Base-by-base conservation (phyloP, 1,140 invertebrate genomes). In the Zaprionus davidi region DNA sequence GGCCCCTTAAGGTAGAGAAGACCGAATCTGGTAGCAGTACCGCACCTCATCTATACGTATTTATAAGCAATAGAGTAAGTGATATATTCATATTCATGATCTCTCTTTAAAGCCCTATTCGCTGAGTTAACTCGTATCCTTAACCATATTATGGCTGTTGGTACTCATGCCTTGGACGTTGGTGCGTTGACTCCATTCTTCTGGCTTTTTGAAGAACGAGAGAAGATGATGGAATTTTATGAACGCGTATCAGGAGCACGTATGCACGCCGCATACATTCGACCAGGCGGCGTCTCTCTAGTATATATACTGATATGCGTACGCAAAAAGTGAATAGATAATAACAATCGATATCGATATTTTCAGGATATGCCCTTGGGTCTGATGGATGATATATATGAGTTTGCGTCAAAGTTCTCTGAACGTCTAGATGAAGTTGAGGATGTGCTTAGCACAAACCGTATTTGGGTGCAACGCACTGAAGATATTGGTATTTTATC, bases 171-270 rank as follows among this genome's bases (percentile, higher is more conserved):
- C 2, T 93, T 99, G 60, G 98, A 99, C 94, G 94, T 99, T 26
- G 98, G 99, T 22, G 98, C 98, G 6, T 94, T 99, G 66, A 99
- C 99, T 3, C 99, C 99, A 0, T 98, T 99, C 91, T 99, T 99
- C 94, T 99, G 98, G 98, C 94, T 99, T 36, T 99, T 99, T 93
- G 99, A 99, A 93, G 99, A 99, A 93, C 94, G 99, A 79, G 99
- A 99, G 93, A 99, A 99, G 94, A 94, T 99, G 93, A 98, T 99
- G 96, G 99, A 99, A 93, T 99, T 99, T 93, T 99, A 99, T 93
- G 99, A 99, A 93, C 94, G 99, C 75, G 98, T 98, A 1, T 98
- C 97, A 66, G 99, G 99, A 9, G 98, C 98, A 20, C 95, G 99
- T 51, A 98, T 99, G 97, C 99, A 99, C 93, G 98, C 98, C 13